phyloP scores from a whole-genome alignment of 1,140 invertebrate genomes.

The Philopotamus ludificatus region DNA sequence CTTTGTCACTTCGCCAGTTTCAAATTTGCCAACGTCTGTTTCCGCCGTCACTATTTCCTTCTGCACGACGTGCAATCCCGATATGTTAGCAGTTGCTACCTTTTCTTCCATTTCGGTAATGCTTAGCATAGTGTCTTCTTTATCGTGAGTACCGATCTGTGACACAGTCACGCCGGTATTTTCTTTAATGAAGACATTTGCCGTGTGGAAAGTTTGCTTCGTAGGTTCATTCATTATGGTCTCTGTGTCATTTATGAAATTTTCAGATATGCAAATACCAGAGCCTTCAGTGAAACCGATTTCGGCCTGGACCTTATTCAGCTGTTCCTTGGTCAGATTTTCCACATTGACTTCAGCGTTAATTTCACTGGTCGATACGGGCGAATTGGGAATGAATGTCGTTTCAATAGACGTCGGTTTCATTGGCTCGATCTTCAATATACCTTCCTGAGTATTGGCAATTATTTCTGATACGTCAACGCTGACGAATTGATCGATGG shows the following conservation, averaged over 20 bases:
- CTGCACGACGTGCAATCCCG: conserved; percentile 15
- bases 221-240: conserved; percentile 30
- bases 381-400: conserved; percentile 42
- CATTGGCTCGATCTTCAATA: conserved; percentile 40
- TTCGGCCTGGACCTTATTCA: conserved; percentile 43
- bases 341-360: conserved; percentile 42
- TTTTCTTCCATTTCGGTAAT: conserved; percentile 37
- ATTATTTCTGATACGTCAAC: conserved; percentile 39
- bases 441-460: conserved; percentile 40
- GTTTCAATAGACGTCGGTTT: conserved; percentile 42
- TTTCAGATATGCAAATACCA: conserved; percentile 44
- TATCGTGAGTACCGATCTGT: conserved; percentile 53
- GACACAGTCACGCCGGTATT: conserved; percentile 53
- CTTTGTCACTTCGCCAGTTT: conserved; percentile 48
- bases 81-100: conserved; percentile 24
- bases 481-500: conserved; percentile 19
- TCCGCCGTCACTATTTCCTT: conserved; percentile 48
- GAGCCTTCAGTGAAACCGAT: conserved; percentile 45
- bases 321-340: conserved; percentile 36
- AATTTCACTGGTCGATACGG: conserved; percentile 43
- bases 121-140: conserved; percentile 41
- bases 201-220: conserved; percentile 46
- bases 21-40: conserved; percentile 48
- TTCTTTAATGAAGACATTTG: conserved; percentile 50
- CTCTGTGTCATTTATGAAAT: conserved; percentile 45